A percentile compares a stretch with the other conserved stretches of the same genome.
phyloP scores from a whole-genome alignment of 2,888 invertebrate genomes.

The Malthinus flaveolus region DNA sequence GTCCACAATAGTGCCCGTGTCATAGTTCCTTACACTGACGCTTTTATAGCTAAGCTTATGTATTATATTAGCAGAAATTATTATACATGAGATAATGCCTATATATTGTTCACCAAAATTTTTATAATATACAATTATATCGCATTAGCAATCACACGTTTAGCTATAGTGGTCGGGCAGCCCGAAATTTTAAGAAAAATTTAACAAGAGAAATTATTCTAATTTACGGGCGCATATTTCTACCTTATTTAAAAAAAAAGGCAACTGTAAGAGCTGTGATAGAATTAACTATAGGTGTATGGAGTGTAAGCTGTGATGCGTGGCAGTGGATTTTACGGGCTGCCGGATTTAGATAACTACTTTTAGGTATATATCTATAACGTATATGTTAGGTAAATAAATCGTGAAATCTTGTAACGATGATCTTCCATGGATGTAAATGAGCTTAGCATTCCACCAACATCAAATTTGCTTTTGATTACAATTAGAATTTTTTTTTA shows the following conservation, averaged over 20 bases:
- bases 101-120: slow-evolving; percentile 40
- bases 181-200: slow-evolving; percentile 19
- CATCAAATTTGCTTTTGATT: slow-evolving; percentile 18
- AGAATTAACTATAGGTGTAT: slow-evolving; percentile 47
- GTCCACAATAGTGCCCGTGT: slow-evolving; percentile 64
- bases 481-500: slow-evolving; percentile 24
- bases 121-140: slow-evolving; percentile 30
- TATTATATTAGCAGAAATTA: slow-evolving; percentile 26
- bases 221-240: slow-evolving; percentile 27
- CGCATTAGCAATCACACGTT: slow-evolving; percentile 41
- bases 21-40: slow-evolving; percentile 42
- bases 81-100: slow-evolving; percentile 29
- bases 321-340: slow-evolving; percentile 24
- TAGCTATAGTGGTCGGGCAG: slow-evolving; percentile 25
- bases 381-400: slow-evolving; percentile 23
- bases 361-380: slow-evolving; percentile 6
- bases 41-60: slow-evolving; percentile 29
- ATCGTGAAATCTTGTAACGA: slow-evolving; percentile 22
- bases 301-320: slow-evolving; percentile 39
- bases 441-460: slow-evolving; percentile 34
- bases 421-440: slow-evolving; percentile 36
- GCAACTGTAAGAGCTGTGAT: slow-evolving; percentile 56
- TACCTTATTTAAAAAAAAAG: slow-evolving; percentile 41
- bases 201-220: not conserved
- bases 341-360: slow-evolving; percentile 14